Percentiles rank a stretch among this genome's conserved stretches.
Conservation (phyloP, 2,888 invertebrate species). For the Epinotia ramella region DNA sequence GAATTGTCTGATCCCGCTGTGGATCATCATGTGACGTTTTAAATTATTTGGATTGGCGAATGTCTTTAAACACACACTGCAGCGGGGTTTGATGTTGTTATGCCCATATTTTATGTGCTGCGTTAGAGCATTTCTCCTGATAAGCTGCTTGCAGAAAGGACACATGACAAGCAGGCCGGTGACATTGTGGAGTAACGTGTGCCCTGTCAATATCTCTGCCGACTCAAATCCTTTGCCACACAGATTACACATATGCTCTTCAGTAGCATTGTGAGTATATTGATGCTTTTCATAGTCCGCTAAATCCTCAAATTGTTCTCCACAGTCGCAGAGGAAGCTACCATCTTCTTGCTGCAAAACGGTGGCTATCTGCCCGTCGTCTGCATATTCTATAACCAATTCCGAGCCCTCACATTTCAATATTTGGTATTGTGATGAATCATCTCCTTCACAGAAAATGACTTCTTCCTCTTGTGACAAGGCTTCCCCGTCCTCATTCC, state of each 20-base stretch:
- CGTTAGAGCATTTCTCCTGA: conserved; percentile 73
- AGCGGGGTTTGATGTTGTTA: conserved; percentile 75
- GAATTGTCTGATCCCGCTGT: conserved; percentile 75
- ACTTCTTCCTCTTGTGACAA: conserved; percentile 70
- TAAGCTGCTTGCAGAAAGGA: conserved; percentile 74
- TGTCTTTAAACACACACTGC: conserved; percentile 74
- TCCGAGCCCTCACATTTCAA: conserved; percentile 78
- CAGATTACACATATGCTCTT: conserved; percentile 73
- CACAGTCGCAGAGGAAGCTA: conserved; percentile 77
- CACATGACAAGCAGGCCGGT: conserved; percentile 68
- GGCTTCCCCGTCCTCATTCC: conserved; percentile 64
- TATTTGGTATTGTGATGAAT: conserved; percentile 75
- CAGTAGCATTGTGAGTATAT: conserved; percentile 71
- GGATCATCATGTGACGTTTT: conserved; percentile 82
- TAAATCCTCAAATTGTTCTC: conserved; percentile 74
- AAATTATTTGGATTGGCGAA: conserved; percentile 81
- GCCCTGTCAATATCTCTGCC: conserved; percentile 75
- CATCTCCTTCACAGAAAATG: conserved; percentile 78
- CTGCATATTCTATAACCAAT: conserved; percentile 78
- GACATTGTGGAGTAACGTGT: conserved; percentile 75
- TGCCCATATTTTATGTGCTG: conserved; percentile 81
- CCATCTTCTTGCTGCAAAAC: conserved; percentile 77
- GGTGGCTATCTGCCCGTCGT: conserved; percentile 74
- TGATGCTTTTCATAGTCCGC: conserved; percentile 77
- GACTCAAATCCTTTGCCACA: conserved; percentile 82